Base-by-base conservation (phyloP, 2,113 vertebrate species). In the Kryptolebias marmoratus region DNA sequence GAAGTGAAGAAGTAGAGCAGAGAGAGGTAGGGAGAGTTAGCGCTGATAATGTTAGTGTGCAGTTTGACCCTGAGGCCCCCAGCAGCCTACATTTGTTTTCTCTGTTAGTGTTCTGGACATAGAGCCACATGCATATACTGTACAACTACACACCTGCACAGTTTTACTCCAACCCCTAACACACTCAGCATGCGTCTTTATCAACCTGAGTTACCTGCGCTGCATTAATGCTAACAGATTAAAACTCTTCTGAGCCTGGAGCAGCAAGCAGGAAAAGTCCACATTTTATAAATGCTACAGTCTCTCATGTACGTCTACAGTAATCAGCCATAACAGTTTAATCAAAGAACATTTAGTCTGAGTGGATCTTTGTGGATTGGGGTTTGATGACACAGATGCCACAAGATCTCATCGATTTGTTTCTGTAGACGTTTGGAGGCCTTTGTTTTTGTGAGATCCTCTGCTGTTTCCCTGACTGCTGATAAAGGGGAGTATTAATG, bases 221-320 rank as follows among this genome's bases (percentile, higher is more conserved):
- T 79, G 73, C 76, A 78, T 87, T 76, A 82, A 85, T 80, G 76
- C 66, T 14, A 69, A 42, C 44, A 65, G 66, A 90, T 90, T 85
- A 87, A 81, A 84, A 30, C 56, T 79, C 81, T 1, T 13, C 78
- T 0, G 18, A 49, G 73, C 67, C 59, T 32, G 66, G 45, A 68
- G 74, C 71, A 77, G 79, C 68, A 52, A 59, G 32, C 61, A 71
- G 71, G 68, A 75, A 87, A 75, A 75, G 28, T 45, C 22, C 63
- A 73, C 55, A 22, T 79, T 75, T 81, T 84, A 70, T 63, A 64
- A 80, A 73, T 18, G 62, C 59, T 80, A 47, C 58, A 75, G 73
- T 73, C 75, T 65, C 74, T 54, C 68, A 60, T 68, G 49, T 63
- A 80, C 83, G 30, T 14, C 39, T 60, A 44, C 36, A 22, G 18